Evolutionary conservation across 92 coral and sea anemone genomes (phyloP), one percentile per base, ranked within the genome.

Genomic region (Bergia puertoricense): DNA sequence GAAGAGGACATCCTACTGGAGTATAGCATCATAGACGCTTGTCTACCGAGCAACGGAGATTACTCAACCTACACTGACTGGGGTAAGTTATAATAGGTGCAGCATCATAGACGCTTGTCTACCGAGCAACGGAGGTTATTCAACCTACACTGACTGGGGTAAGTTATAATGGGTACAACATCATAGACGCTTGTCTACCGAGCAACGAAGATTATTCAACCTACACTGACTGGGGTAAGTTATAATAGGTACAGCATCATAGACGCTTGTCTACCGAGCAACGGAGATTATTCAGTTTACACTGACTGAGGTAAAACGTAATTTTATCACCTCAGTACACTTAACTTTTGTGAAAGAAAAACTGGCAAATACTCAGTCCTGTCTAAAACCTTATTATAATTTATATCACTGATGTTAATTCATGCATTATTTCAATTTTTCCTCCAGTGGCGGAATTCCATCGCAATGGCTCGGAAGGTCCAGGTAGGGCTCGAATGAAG

Each of bases 101-200:
- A 89, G 93, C 65, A 94, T 97, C 78, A 92, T 94, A 14, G 97
- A 91, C 56, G 89, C 93, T 11, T 38, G 86, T 13, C 85, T 95
- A 16, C 98, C 93, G 43, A 96, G 92, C 67, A 91, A 77, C 89
- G 97, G 95, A 30, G 94, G 95, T 86, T 97, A 93, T 79, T 92
- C 99, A 13, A 86, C 89, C 9, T 97, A 95, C 79, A 88, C 86
- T 67, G 89, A 88, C 74, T 95, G 97, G 97, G 93, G 98, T 97
- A 66, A 42, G 86, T 16, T 66, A 23, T 5, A 54, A 54, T 46
- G 6, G 8, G 85, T 95, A 92, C 86, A 90, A 92, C 50, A 94
- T 95, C 73, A 90, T 92, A 18, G 96, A 91, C 41, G 88, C 93
- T 11, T 38, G 86, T 13, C 85, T 95, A 16, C 98, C 93, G 43